A percentile compares a stretch with the other conserved stretches of the same genome.
phyloP scores from a whole-genome alignment of 2,797 vertebrate species.

The Peromyscus aztecus region DNA sequence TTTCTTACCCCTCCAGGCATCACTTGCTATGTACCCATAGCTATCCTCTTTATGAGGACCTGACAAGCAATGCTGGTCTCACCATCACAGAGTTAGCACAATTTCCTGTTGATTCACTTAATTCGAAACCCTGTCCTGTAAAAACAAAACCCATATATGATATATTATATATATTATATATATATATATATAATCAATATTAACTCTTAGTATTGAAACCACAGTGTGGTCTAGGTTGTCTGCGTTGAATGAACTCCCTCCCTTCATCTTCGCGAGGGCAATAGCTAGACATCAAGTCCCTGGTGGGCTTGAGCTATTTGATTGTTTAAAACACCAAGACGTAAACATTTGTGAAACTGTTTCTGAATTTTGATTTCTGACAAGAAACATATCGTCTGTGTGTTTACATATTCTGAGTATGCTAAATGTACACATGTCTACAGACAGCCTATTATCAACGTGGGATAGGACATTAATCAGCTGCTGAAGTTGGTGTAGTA shows the following conservation, averaged over 20 bases:
- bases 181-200: neutral
- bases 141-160: too few species aligned
- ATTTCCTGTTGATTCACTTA: slow-evolving; percentile 6
- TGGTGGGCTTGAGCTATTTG: slow-evolving; percentile 8
- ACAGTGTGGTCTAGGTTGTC: neutral
- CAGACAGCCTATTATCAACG: neutral
- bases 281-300: neutral
- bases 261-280: neutral
- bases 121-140: too few species aligned
- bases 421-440: neutral
- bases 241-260: neutral
- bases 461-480: neutral
- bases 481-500: neutral
- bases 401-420: slow-evolving; percentile 18
- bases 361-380: slow-evolving; percentile 31
- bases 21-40: neutral
- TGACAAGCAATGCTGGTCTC: neutral
- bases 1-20: neutral
- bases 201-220: neutral
- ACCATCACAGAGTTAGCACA: neutral
- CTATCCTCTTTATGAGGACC: neutral
- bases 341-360: neutral
- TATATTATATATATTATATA: too few species aligned
- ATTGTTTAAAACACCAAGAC: neutral
- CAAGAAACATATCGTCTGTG: neutral